Base-by-base conservation (phyloP, 1,140 invertebrate genomes). In the Zophobas atratus region DNA sequence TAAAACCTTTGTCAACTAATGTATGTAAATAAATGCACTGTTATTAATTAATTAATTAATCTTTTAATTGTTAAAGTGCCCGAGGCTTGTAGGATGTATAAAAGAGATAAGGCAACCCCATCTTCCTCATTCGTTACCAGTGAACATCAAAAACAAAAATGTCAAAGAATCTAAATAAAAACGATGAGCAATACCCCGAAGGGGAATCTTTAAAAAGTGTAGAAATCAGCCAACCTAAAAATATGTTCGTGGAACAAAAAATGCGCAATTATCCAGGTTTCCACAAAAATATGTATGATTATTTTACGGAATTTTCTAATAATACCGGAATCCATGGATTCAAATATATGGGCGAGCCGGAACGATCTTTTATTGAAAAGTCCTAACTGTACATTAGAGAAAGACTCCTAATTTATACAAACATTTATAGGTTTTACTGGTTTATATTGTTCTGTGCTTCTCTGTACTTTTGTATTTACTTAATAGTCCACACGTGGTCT, bases 401-500 rank as follows among this genome's bases (percentile, higher is more conserved):
- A 46, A 20, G 20, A 57, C 5, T 38, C 57, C 3, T 35, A 46
- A 38, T 20, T 4, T 38, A 8, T 32, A 41, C 35, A 32, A 8
- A 2, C 67, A 85, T 1, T 74, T 82, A 1, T 74, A 89, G 89
- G 48, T 77, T 90, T 6, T 90, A 88, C 79, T 91, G 90, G 90
- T 49, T 88, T 0, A 57, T 85, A 0, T 84, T 88, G 3, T 88
- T 91, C 39, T 56, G 87, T 1, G 77, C 87, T 0, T 89, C 88
- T 32, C 84, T 91, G 4, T 86, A 84, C 48, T 82, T 87, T 2
- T 90, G 89, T 78, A 81, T 84, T 0, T 84, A 81, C 36, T 80
- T 90, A 6, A 91, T 91, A 32, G 73, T 82, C 33, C 87, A 87
- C 72, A 88, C 89, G 0, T 91, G 88, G 83, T 82, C 88, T 5